Base-by-base conservation (phyloP, 1,140 invertebrate genomes). In the Solenopsis invicta region DNA sequence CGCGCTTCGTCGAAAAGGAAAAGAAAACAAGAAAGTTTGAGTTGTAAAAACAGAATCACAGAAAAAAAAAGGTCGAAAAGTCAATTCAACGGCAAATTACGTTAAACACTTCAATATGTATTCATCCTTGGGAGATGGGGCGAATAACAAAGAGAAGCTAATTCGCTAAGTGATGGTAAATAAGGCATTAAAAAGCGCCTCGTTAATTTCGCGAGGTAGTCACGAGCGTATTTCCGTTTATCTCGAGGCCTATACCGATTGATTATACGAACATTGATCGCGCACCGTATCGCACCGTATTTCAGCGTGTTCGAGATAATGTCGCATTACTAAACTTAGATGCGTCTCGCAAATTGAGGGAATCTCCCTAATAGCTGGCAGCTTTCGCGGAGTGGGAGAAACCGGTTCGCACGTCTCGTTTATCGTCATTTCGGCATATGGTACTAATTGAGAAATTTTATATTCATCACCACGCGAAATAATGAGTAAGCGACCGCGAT, bases 371-470 rank as follows among this genome's bases (percentile, higher is more conserved):
- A 72, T 18, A 61, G 37, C 21, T 29, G 16, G 2, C 18, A 29
- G n/a, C n/a, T 50, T 69, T 81, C 24, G 18, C n/a, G 8, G 48
- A 45, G n/a, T 59, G 24, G 54, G 24, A 81, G 41, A 82, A 61
- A 81, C 10, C 29, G 37, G 12, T 67, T 21, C 10, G 18, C 52
- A 16, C 48, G 52, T 18, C 18, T 80, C 78, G 50, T 78, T 81
- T 71, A 50, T 71, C 13, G 37, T 72, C 13, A 37, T 72, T 74
- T 54, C 41, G 13, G 34, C 13, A 9, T n/a, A 34, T 6, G 21
- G 29, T 34, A 24, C 10, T 37, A 21, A 50, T 62, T 10, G 12
- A 21, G 4, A 61, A 24, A 24, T 29, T n/a, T 24, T 64, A 45
- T 5, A 41, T 48, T 82, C 5, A 3, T 45, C 21, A 8, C 2